These are phyloP conservation scores for Diachasmimorpha longicaudata DNA, from an alignment of 1,140 invertebrate species.

Conservation along the genomic window DNA sequence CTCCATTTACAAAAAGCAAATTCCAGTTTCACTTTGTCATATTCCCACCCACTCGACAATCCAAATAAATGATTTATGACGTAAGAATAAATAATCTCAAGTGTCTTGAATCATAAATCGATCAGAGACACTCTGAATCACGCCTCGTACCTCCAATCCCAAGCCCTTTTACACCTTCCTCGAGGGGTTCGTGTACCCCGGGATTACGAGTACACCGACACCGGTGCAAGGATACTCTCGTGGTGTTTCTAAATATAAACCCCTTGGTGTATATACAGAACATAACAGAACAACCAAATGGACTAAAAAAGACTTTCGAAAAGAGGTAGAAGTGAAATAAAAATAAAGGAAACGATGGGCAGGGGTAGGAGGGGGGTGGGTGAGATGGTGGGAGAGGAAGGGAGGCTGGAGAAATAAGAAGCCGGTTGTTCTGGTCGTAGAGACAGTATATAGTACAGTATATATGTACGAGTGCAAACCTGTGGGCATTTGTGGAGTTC, in stretches of 20 bases:
- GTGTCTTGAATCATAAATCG: background rate
- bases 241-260: constrained; percentile 35
- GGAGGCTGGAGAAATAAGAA: constrained; percentile 17
- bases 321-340: background rate
- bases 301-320: background rate
- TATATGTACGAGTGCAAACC: background rate
- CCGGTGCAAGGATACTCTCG: constrained; percentile 28
- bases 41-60: background rate
- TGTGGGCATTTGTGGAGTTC: constrained; percentile 14
- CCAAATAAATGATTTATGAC: background rate
- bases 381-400: background rate
- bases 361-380: background rate
- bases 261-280: constrained; percentile 6
- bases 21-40: background rate
- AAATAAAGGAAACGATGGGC: background rate
- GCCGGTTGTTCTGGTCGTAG: constrained; percentile 29
- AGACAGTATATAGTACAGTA: constrained; percentile 3
- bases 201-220: constrained; percentile 20
- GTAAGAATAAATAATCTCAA: background rate
- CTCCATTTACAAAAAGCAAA: too few relatives aligned
- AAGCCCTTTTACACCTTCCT: constrained; percentile 9
- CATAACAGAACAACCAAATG: background rate
- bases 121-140: constrained; percentile 5
- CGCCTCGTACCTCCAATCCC: background rate
- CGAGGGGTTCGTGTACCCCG: background rate